Conservation (phyloP, 2,113 vertebrate species). For the Steatornis caripensis region DNA sequence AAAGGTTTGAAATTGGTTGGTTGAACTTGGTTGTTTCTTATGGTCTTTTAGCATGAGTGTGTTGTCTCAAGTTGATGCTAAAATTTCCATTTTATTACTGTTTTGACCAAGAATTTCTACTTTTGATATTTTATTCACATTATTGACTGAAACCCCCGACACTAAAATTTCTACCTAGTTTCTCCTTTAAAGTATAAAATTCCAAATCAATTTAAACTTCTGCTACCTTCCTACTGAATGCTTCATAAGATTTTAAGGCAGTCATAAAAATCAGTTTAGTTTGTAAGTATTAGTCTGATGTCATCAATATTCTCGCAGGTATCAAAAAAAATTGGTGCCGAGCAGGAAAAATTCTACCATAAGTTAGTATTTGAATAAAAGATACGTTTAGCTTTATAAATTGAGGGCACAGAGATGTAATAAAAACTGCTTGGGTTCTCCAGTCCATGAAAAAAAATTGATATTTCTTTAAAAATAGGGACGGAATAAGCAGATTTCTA, state of each 20-base stretch:
- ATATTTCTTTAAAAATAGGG: background rate
- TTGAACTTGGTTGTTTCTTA: background rate
- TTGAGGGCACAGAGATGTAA: background rate
- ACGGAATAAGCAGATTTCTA: background rate
- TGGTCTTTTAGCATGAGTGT: background rate
- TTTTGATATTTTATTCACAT: background rate
- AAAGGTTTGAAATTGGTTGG: background rate
- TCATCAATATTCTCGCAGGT: background rate
- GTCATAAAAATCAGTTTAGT: background rate
- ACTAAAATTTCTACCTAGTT: background rate
- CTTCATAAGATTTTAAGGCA: background rate
- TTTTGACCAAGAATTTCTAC: background rate
- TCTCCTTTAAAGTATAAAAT: background rate
- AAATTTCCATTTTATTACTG: background rate
- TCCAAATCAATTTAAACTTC: background rate
- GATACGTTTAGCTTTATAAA: background rate
- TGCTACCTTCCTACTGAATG: background rate
- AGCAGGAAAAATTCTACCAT: background rate
- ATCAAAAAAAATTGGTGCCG: background rate
- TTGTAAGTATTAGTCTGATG: background rate
- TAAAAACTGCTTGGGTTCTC: background rate
- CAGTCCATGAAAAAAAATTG: background rate
- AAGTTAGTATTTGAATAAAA: background rate
- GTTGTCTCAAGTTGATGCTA: background rate
- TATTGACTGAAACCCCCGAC: background rate